Evolutionary conservation across 2,888 invertebrate genomes (phyloP).

Genomic region (Drepana falcataria): DNA sequence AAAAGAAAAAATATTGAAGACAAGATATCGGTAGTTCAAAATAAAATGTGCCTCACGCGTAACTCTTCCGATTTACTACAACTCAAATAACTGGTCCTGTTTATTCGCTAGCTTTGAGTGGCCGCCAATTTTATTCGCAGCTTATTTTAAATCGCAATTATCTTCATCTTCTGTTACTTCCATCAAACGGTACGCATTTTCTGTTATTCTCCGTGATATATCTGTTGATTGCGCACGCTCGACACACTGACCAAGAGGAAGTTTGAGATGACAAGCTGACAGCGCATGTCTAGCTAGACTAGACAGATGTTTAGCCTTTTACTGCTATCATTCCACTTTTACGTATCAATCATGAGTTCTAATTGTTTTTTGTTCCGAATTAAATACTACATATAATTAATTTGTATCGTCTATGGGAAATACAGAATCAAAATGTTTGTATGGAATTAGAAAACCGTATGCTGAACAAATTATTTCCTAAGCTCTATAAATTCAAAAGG

Average conservation of each 20-base stretch:
- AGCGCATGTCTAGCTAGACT: slow-evolving; percentile 34
- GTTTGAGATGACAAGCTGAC: slow-evolving; percentile 45
- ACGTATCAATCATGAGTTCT: slow-evolving; percentile 8
- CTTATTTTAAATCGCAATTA: slow-evolving; percentile 13
- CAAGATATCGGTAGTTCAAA: too few relatives aligned
- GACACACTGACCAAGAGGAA: slow-evolving; percentile 54
- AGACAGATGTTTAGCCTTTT: slow-evolving; percentile 20
- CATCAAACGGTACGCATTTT: slow-evolving; percentile 32
- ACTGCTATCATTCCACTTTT: slow-evolving; percentile 8
- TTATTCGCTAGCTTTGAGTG: neutral
- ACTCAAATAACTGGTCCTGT: neutral
- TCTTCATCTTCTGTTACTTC: slow-evolving; percentile 10
- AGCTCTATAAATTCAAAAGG: too few relatives aligned
- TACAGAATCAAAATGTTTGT: neutral
- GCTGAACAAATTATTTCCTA: too few relatives aligned
- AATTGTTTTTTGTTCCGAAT: neutral
- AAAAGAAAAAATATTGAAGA: too few relatives aligned
- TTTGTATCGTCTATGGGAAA: neutral
- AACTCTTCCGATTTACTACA: neutral
- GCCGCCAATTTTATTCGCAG: slow-evolving; percentile 3
- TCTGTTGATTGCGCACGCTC: slow-evolving; percentile 47
- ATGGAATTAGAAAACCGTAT: too few relatives aligned
- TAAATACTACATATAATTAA: neutral
- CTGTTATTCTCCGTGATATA: slow-evolving; percentile 34
- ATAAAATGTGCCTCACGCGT: too few relatives aligned